These are phyloP conservation scores for Montipora capitata DNA, from an alignment of 92 coral and sea anemone species.

Conservation along the genomic window DNA sequence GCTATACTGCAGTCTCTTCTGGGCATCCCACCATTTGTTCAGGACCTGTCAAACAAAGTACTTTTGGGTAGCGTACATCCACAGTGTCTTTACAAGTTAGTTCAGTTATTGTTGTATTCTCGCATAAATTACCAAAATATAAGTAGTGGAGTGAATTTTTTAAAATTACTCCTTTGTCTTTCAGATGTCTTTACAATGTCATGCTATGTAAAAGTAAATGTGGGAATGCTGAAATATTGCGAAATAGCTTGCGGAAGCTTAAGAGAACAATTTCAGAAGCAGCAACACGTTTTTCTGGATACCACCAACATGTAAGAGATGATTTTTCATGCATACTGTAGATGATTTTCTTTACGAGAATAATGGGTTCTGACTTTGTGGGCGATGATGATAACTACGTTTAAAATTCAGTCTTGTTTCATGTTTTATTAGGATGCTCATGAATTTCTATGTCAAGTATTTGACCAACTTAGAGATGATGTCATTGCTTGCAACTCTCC, in stretches of 20 bases:
- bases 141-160: neutral
- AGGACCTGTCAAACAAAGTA: slow-evolving; percentile 84
- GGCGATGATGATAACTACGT: neutral
- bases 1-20: slow-evolving; percentile 95
- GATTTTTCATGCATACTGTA: too few relatives aligned
- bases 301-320: slow-evolving; percentile 89
- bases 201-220: slow-evolving; percentile 80
- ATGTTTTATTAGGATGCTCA: slow-evolving; percentile 90
- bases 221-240: slow-evolving; percentile 70
- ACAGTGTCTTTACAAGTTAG: slow-evolving; percentile 88
- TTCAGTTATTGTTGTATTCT: neutral
- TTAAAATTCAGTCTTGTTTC: too few relatives aligned
- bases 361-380: neutral
- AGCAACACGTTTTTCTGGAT: slow-evolving; percentile 95
- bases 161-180: neutral
- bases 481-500: slow-evolving; percentile 57
- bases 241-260: slow-evolving; percentile 76
- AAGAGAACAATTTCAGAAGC: slow-evolving; percentile 85
- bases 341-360: neutral
- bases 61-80: slow-evolving; percentile 70
- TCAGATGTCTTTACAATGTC: slow-evolving; percentile 83
- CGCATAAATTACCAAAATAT: too few relatives aligned
- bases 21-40: slow-evolving; percentile 89
- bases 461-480: slow-evolving; percentile 95
- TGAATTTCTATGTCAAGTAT: slow-evolving; percentile 93